Evolutionary conservation across 92 coral and sea anemone species (phyloP), one percentile per base, ranked within the genome.

Genomic region (Chrysogorgia sp.): DNA sequence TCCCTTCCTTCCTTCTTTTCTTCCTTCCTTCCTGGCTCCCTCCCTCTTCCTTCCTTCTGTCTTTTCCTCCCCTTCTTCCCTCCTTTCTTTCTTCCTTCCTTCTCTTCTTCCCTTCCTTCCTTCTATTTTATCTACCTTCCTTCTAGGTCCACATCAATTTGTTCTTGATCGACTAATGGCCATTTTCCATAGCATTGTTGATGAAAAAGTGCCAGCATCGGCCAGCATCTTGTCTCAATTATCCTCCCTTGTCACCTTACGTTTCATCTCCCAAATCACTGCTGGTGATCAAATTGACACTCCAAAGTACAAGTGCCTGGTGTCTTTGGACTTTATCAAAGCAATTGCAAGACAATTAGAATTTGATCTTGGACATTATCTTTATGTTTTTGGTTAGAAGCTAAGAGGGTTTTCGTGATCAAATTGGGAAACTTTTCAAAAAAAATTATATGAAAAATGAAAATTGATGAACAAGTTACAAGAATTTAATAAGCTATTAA

Each of bases 141-240:
- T 26, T 61, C 34, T 62, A 94, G 98, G 98, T 32, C 98, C 97
- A 1, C 92, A 94, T 68, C 88, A 86, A 41, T 94, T 94, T 57
- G 89, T 88, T 8, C 86, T 94, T 21, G 98, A 94, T 82, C 85
- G 98, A 22, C 80, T 94, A n/a, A 94, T 94, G 98, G 97, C 98
- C 20, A 94, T 94, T 21, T 94, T 94, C 79, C 91, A 91, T 85
- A 94, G 97, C 41, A 89, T 94, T 19, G 98, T 94, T 34, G 98
- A 94, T 47, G 97, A 94, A 41, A 94, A 85, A 31, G 98, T 91
- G 34, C 88, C 97, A 1, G 97, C 98, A 23, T 87, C 98, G 1
- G 98, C 98, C 21, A 87, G 84, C 32, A 94, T 94, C 55, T 76
- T 94, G 31, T 91, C 92, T 10, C 98, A 94, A 71, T 88, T 94